Evolutionary conservation across 2,113 vertebrate genomes (phyloP).

Genomic region (Lepus europaeus): DNA sequence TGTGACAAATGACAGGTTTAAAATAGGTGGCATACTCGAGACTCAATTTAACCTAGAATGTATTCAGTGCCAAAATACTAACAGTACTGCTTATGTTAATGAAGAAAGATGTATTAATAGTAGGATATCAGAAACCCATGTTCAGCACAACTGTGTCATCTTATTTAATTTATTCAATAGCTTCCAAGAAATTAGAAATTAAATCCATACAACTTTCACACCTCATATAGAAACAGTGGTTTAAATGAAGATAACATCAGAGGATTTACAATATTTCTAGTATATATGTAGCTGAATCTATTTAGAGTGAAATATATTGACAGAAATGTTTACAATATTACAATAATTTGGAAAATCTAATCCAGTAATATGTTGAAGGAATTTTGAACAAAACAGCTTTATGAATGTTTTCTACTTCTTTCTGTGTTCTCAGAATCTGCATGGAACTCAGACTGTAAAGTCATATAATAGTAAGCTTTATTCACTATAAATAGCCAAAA

Average conservation of each 20-base stretch:
- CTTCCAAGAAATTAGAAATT: neutral
- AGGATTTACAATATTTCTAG: neutral
- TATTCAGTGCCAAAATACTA: slow-evolving; percentile 64
- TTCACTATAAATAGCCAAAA: neutral
- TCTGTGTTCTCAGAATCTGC: neutral
- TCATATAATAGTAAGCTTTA: neutral
- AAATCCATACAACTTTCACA: neutral
- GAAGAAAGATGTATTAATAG: slow-evolving; percentile 58
- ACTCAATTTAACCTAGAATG: slow-evolving; percentile 62
- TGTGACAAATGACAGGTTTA: slow-evolving; percentile 20
- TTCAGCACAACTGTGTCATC: slow-evolving; percentile 6
- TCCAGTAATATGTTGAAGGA: slow-evolving; percentile 11
- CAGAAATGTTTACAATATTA: neutral
- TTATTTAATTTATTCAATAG: slow-evolving; percentile 46
- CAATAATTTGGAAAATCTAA: slow-evolving; percentile 35
- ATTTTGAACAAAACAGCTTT: slow-evolving; percentile 39
- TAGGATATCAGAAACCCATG: slow-evolving; percentile 37
- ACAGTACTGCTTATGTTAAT: slow-evolving; percentile 53
- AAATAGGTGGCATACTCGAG: slow-evolving; percentile 21
- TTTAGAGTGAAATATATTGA: slow-evolving; percentile 37
- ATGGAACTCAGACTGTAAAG: neutral
- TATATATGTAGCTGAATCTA: neutral
- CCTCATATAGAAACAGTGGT: neutral
- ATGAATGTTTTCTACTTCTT: slow-evolving; percentile 19
- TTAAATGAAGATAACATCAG: slow-evolving; percentile 20